phyloP scores from a whole-genome alignment of 1,140 invertebrate species.

The Lucilia sericata region DNA sequence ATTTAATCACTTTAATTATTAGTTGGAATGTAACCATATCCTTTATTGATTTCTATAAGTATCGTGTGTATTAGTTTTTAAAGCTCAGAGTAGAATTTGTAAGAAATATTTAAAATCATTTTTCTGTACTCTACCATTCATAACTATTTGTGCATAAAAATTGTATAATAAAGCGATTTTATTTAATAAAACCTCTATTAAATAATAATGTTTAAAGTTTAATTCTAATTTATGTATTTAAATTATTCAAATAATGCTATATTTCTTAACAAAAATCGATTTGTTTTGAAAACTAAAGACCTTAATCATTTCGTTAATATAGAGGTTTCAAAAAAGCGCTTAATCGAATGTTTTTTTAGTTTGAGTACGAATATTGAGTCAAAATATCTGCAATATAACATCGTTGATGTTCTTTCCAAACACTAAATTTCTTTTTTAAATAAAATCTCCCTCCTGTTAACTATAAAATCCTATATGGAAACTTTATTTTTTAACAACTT shows the following conservation, averaged over 20 bases:
- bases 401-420: too few relatives aligned
- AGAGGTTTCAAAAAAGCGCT: too few relatives aligned
- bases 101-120: neutral
- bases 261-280: too few relatives aligned
- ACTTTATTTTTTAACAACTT: slow-evolving; percentile 27
- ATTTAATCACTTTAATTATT: slow-evolving; percentile 80
- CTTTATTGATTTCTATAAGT: slow-evolving; percentile 85
- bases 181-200: slow-evolving; percentile 20
- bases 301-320: too few relatives aligned
- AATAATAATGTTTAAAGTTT: neutral
- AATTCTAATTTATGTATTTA: neutral
- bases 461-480: neutral
- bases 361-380: too few relatives aligned
- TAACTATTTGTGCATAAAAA: neutral
- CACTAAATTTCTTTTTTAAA: too few relatives aligned
- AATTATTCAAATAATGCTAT: too few relatives aligned
- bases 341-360: too few relatives aligned
- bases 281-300: too few relatives aligned
- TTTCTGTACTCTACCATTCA: neutral
- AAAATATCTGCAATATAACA: too few relatives aligned
- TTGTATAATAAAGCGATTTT: neutral
- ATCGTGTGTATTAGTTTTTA: slow-evolving; percentile 71
- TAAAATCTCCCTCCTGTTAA: too few relatives aligned
- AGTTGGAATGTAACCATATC: slow-evolving; percentile 80
- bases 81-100: neutral